Conservation (phyloP, 2,797 vertebrate genomes). For the Lutra lutra region DNA sequence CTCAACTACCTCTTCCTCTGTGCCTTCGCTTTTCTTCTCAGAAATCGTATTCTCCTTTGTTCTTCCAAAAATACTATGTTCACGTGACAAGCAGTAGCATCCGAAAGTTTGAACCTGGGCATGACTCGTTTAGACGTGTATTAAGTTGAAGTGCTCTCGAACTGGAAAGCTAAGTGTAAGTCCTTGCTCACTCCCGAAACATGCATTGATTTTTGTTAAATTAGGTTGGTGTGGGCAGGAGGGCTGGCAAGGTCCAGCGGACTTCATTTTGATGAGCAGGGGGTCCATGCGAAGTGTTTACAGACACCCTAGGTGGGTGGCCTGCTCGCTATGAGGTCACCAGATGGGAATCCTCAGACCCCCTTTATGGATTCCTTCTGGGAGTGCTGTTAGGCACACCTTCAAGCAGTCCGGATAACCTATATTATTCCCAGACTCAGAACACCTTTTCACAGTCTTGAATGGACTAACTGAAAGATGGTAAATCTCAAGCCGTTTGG, state of each 20-base stretch:
- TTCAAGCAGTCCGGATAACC: not conserved
- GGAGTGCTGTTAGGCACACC: not conserved
- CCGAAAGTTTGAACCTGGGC: not conserved
- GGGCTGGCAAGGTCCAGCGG: not conserved
- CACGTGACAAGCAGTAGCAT: not conserved
- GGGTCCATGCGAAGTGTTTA: accelerated
- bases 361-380: not conserved
- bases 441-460: not conserved
- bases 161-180: not conserved
- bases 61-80: not conserved
- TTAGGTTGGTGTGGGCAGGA: not conserved
- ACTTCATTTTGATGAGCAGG: not conserved
- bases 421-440: not conserved
- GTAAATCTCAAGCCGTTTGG: not conserved
- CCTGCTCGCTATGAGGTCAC: accelerated
- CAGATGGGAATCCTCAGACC: not conserved
- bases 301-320: accelerated
- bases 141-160: not conserved
- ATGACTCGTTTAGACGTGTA: not conserved
- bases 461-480: not conserved
- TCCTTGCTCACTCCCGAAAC: not conserved
- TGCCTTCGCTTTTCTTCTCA: not conserved
- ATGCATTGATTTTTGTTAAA: accelerated
- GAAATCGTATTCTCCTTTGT: not conserved
- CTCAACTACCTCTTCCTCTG: not conserved